Conservation (phyloP, 2,888 invertebrate genomes). For the Drosophila formosana region DNA sequence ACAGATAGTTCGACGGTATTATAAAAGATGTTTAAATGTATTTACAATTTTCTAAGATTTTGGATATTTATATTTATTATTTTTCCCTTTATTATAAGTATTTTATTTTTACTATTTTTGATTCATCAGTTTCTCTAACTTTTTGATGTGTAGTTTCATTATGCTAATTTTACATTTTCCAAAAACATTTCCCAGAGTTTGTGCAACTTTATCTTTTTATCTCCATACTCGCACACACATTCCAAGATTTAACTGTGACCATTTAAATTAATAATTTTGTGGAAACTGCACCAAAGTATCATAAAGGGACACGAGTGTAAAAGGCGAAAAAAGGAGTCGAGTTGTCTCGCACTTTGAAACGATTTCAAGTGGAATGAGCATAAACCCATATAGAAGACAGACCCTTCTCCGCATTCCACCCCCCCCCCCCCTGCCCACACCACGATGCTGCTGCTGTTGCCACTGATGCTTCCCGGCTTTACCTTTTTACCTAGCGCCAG, state of each 20-base stretch:
- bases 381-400: constrained; percentile 18
- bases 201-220: not conserved
- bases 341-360: constrained; percentile 24
- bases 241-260: constrained; percentile 39
- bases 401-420: not conserved
- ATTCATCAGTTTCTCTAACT: not conserved
- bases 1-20: too few relatives aligned
- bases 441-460: not conserved
- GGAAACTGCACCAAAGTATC: constrained; percentile 76
- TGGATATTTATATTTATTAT: too few relatives aligned
- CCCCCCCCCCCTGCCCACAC: not conserved
- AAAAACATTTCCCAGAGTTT: not conserved
- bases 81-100: too few relatives aligned
- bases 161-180: not conserved
- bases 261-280: constrained; percentile 77
- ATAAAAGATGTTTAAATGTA: too few relatives aligned
- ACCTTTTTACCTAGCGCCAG: constrained; percentile 56
- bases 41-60: too few relatives aligned
- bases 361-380: constrained; percentile 9
- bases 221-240: constrained; percentile 16
- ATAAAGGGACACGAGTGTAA: constrained; percentile 73
- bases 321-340: constrained; percentile 18
- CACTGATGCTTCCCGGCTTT: constrained; percentile 52
- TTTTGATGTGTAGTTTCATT: not conserved
- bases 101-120: too few relatives aligned